Evolutionary conservation across 2,113 vertebrate species (phyloP).

Genomic region (Paracanthobrama guichenoti): DNA sequence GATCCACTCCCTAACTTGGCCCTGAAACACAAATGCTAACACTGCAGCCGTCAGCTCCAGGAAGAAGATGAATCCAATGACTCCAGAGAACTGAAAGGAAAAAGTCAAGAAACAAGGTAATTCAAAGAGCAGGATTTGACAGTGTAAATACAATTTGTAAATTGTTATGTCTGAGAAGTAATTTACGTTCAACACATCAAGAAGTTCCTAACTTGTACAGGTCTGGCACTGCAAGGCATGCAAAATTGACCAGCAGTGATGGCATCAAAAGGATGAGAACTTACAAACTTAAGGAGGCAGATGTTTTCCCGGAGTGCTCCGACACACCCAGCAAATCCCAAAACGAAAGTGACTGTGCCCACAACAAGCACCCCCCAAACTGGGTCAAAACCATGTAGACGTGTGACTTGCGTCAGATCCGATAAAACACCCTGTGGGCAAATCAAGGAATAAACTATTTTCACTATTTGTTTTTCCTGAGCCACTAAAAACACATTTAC

Average conservation of each 20-base stretch:
- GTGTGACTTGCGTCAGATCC: conserved; percentile 91
- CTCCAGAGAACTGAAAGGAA: conserved; percentile 82
- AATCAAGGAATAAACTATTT: background rate
- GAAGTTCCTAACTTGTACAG: background rate
- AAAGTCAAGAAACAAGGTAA: background rate
- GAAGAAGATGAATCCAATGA: conserved; percentile 91
- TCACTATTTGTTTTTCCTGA: background rate
- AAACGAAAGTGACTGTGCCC: conserved; percentile 87
- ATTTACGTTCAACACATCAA: background rate
- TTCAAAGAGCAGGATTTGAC: background rate
- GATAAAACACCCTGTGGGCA: conserved; percentile 83
- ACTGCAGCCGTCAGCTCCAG: conserved; percentile 86
- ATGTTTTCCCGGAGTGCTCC: conserved; percentile 96
- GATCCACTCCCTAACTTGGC: conserved; percentile 85
- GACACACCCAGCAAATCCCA: conserved; percentile 94
- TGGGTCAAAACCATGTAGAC: conserved; percentile 89
- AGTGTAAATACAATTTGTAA: background rate
- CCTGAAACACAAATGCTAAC: conserved; percentile 90
- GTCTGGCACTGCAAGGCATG: background rate
- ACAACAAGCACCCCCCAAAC: conserved; percentile 91
- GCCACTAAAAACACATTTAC: background rate
- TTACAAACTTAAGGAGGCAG: conserved; percentile 95
- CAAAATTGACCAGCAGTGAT: background rate
- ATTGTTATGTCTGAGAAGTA: background rate
- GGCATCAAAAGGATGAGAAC: conserved; percentile 58